Base-by-base conservation (phyloP, 2,113 vertebrate species). In the Lontra canadensis region DNA sequence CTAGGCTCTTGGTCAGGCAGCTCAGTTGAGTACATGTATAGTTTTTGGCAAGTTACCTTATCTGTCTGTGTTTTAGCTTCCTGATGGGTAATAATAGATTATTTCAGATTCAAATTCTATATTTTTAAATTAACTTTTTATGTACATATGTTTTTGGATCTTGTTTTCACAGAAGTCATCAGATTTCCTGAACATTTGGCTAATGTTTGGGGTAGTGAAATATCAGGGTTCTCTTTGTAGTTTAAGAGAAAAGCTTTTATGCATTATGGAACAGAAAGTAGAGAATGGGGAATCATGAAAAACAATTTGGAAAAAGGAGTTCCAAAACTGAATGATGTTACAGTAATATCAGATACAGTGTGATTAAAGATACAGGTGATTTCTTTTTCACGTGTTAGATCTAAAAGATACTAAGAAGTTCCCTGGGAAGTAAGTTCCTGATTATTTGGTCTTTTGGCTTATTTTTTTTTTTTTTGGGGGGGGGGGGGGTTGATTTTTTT, bases 291-390 rank as follows among this genome's bases (percentile, higher is more conserved):
- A 44, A 57, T 63, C 91, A 93, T 83, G 57, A 71, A 69, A 93
- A 94, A 3, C 1, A 44, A 74, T 92, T 85, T 92, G 76, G 31
- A 65, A 71, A 92, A 79, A 96, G 67, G 29, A 69, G 20, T 67
- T 95, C 63, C 82, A 71, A 95, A 89, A 39, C 86, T 79, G 42
- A 90, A 81, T 39, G 36, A 92, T 80, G 49, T 49, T 42, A 73
- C 17, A 34, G 76, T 8, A 49, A 34, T 44, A 93, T 93, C n/a
- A 90, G 44, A 95, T 96, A 81, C 63, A 88, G 83, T 93, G 67
- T 61, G 10, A n/a, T 49, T 78, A 95, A 82, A 95, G 21, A 78
- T 83, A 61, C 14, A 80, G 52, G 61, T 61, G 55, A 79, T 57
- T 96, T 95, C 25, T 67, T 94, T 92, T 49, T 44, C 29, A 83